Percentiles rank a stretch among this genome's conserved stretches.
Evolutionary conservation across 2,797 vertebrate species (phyloP).

Genomic region (Typhlichthys subterraneus): DNA sequence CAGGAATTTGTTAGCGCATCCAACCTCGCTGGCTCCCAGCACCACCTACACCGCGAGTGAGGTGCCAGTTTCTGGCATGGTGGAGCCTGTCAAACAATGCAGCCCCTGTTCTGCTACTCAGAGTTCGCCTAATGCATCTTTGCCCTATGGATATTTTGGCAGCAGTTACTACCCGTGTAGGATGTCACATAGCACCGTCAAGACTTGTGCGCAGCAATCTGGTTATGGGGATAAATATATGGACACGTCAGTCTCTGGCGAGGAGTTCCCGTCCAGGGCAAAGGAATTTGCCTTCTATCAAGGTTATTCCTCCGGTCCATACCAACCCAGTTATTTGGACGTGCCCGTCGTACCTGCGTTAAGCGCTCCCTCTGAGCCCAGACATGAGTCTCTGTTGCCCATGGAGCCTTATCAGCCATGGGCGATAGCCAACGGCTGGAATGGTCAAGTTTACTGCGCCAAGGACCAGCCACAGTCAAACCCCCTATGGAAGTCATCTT

Average conservation of each 20-base stretch:
- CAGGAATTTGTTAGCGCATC: slow-evolving; percentile 95
- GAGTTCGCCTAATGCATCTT: slow-evolving; percentile 89
- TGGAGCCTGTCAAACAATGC: slow-evolving; percentile 95
- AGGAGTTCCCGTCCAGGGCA: slow-evolving; percentile 92
- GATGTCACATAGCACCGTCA: slow-evolving; percentile 91
- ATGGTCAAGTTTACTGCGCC: slow-evolving; percentile 94
- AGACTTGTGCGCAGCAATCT: slow-evolving; percentile 89
- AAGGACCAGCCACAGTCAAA: slow-evolving; percentile 94
- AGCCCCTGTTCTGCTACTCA: slow-evolving; percentile 94
- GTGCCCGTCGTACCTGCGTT: slow-evolving; percentile 91
- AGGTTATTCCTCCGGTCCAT: slow-evolving; percentile 90
- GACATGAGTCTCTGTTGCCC: slow-evolving; percentile 91
- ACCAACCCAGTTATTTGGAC: slow-evolving; percentile 94
- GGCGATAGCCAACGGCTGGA: slow-evolving; percentile 96
- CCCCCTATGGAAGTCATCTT: slow-evolving; percentile 92
- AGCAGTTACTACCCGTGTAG: slow-evolving; percentile 95
- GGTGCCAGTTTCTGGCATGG: slow-evolving; percentile 87
- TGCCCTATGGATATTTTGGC: slow-evolving; percentile 98
- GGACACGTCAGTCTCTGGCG: slow-evolving; percentile 91
- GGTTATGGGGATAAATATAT: slow-evolving; percentile 91
- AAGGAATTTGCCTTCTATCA: slow-evolving; percentile 98
- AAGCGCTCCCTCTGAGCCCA: slow-evolving; percentile 87
- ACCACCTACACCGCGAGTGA: slow-evolving; percentile 88
- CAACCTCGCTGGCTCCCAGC: slow-evolving; percentile 89
- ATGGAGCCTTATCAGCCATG: slow-evolving; percentile 98